Percentiles rank a stretch among this genome's conserved stretches.
Conservation (phyloP, 2,888 invertebrate species). For the Eupithecia tripunctaria region DNA sequence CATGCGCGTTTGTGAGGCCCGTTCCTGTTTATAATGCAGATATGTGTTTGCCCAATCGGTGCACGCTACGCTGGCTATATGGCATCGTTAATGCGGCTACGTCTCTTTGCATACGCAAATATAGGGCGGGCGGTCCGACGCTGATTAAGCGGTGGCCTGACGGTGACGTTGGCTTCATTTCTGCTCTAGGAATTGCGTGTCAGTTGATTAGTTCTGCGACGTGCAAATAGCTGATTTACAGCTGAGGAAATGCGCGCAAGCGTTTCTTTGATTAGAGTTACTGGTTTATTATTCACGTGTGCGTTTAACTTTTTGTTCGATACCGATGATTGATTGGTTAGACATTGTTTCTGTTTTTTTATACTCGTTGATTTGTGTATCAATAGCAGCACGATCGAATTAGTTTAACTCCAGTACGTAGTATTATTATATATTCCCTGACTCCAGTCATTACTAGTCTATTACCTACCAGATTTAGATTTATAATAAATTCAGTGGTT, state of each 20-base stretch:
- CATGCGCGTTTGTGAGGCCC: slow-evolving; percentile 82
- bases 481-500: slow-evolving; percentile 16
- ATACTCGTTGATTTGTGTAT: neutral
- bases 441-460: neutral
- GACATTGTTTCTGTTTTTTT: neutral
- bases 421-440: too few relatives aligned
- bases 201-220: slow-evolving; percentile 71
- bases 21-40: slow-evolving; percentile 85
- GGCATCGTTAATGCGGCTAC: slow-evolving; percentile 84
- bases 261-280: slow-evolving; percentile 28
- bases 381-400: neutral
- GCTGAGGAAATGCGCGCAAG: slow-evolving; percentile 28
- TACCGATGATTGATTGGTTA: slow-evolving; percentile 4
- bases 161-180: slow-evolving; percentile 73
- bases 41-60: slow-evolving; percentile 85
- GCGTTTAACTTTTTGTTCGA: slow-evolving; percentile 19
- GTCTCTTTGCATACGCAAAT: slow-evolving; percentile 85
- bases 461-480: slow-evolving; percentile 22
- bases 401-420: neutral
- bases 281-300: slow-evolving; percentile 20
- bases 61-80: slow-evolving; percentile 84
- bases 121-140: slow-evolving; percentile 81
- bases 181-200: slow-evolving; percentile 69
- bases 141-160: slow-evolving; percentile 82
- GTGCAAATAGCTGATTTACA: slow-evolving; percentile 48